Conservation (phyloP, 2,113 vertebrate genomes). For the Toxotes chatareus region DNA sequence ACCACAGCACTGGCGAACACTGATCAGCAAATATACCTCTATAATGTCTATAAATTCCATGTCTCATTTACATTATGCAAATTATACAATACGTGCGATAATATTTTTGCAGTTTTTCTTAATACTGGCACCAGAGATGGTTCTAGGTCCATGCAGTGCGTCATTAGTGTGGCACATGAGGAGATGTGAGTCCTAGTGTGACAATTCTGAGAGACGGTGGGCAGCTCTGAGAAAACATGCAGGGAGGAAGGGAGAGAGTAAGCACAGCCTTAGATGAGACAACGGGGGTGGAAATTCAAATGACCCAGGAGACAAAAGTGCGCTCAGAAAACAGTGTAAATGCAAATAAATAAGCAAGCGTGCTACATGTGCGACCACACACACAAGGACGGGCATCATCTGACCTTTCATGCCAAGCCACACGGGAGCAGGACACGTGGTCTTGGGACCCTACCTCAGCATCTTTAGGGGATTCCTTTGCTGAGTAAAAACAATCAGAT, state of each 20-base stretch:
- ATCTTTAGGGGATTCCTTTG: constrained; percentile 67
- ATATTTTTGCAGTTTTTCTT: background rate
- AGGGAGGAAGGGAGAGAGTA: background rate
- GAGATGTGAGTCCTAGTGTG: background rate
- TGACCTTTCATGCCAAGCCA: constrained; percentile 67
- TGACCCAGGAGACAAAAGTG: constrained; percentile 45
- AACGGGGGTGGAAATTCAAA: constrained; percentile 64
- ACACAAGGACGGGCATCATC: constrained; percentile 32
- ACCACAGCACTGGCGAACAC: background rate
- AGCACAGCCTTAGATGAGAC: constrained; percentile 11
- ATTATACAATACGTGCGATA: background rate
- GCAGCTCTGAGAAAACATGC: constrained; percentile 1
- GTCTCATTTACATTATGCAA: background rate
- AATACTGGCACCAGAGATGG: background rate
- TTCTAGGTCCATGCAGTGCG: background rate
- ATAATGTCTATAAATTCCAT: background rate
- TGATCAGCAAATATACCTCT: background rate
- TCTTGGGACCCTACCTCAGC: constrained; percentile 35
- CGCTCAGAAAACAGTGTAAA: constrained; percentile 17
- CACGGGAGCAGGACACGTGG: constrained; percentile 29
- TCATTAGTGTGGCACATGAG: background rate
- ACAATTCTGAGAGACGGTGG: background rate
- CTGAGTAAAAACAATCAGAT: constrained; percentile 64
- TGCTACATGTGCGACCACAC: background rate
- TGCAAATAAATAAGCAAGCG: constrained; percentile 55